Percentiles rank a stretch among this genome's conserved stretches.
phyloP scores from a whole-genome alignment of 2,797 vertebrate species.

The Meriones psammophilus region DNA sequence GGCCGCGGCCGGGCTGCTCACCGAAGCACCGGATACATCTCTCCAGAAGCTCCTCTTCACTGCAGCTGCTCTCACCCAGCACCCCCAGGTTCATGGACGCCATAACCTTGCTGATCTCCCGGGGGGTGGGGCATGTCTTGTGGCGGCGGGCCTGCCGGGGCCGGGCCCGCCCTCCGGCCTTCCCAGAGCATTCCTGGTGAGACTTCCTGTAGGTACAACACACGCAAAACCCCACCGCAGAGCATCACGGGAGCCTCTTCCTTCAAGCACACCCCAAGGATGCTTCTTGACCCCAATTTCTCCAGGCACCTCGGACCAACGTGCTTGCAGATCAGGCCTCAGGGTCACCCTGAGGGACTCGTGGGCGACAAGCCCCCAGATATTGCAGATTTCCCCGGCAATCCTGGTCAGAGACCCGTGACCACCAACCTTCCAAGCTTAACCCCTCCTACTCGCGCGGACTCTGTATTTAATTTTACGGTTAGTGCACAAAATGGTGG shows the following conservation, averaged over 20 bases:
- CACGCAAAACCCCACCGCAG: neutral
- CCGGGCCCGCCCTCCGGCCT: conserved; percentile 72
- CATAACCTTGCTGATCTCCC: conserved; percentile 93
- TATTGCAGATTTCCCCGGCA: neutral
- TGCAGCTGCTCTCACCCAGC: conserved; percentile 90
- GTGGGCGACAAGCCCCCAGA: neutral
- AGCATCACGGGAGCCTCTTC: conserved; percentile 3
- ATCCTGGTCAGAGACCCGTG: neutral
- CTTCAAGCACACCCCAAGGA: neutral
- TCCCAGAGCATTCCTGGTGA: conserved; percentile 83
- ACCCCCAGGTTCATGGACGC: conserved; percentile 88
- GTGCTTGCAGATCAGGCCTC: neutral
- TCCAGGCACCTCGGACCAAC: neutral
- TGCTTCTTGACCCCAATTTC: neutral
- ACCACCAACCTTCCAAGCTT: neutral
- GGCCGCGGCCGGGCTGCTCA: conserved; percentile 80
- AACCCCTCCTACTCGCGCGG: neutral
- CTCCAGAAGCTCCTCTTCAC: conserved; percentile 93
- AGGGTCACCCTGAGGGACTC: neutral
- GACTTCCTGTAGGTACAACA: conserved; percentile 89
- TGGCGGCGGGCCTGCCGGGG: conserved; percentile 88
- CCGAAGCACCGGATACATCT: conserved; percentile 94
- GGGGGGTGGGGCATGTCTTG: conserved; percentile 95
- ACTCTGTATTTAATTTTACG: neutral
- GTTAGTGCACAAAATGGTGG: neutral